A percentile compares a stretch with the other conserved stretches of the same genome.
These are phyloP conservation scores for Apodemus agrarius DNA, from an alignment of 2,797 vertebrate genomes.

Conservation along the genomic window DNA sequence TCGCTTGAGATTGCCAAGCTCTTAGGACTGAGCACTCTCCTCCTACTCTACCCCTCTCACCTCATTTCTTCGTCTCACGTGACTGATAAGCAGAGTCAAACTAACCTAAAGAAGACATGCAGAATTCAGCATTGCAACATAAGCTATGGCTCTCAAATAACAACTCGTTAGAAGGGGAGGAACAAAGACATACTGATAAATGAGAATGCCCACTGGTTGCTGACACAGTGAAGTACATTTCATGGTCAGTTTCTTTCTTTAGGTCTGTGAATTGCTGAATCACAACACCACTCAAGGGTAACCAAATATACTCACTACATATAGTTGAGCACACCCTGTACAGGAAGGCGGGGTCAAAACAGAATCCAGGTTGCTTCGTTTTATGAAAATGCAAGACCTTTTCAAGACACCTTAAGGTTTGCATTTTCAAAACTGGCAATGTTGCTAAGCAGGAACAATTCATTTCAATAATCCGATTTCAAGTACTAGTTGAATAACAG, in stretches of 20 bases:
- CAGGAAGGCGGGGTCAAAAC: background rate
- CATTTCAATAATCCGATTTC: background rate
- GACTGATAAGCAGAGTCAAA: conserved; percentile 22
- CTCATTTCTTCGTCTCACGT: conserved; percentile 25
- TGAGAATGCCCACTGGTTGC: background rate
- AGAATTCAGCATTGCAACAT: background rate
- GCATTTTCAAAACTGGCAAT: conserved; percentile 38
- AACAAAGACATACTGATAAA: conserved; percentile 2
- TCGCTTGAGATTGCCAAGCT: background rate
- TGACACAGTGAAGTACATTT: background rate
- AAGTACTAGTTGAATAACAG: background rate
- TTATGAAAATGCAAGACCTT: background rate
- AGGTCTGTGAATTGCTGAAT: conserved; percentile 27
- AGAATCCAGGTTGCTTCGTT: background rate
- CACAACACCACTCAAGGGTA: conserved; percentile 7
- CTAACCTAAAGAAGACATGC: background rate
- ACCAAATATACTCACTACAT: background rate
- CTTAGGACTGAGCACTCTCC: background rate
- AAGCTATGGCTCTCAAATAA: conserved; percentile 43
- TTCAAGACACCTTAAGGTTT: background rate
- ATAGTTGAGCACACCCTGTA: background rate
- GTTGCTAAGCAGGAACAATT: background rate
- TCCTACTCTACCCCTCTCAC: background rate
- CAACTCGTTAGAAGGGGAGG: background rate
- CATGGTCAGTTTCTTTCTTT: conserved; percentile 24